phyloP scores from a whole-genome alignment of 2,113 vertebrate species.

The Chamaea fasciata region DNA sequence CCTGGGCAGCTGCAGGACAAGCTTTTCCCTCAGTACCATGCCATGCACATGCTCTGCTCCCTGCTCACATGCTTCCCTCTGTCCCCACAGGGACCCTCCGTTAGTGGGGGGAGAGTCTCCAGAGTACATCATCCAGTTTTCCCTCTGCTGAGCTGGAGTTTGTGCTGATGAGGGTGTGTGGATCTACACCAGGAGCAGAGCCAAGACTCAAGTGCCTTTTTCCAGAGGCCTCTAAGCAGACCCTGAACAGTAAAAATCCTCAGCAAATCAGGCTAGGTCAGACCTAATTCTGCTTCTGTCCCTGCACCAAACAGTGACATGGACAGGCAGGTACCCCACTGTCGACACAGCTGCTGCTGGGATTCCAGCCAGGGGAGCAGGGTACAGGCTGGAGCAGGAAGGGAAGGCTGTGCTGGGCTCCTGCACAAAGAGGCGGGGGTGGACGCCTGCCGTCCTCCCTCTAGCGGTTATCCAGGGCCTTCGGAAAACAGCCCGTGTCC shows the following conservation, averaged over 20 bases:
- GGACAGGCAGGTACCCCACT: neutral
- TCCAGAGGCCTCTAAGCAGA: neutral
- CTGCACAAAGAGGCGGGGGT: neutral
- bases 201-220: neutral
- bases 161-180: neutral
- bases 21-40: neutral
- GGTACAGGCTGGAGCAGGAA: fast-evolving
- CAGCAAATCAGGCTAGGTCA: neutral
- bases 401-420: neutral
- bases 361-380: neutral
- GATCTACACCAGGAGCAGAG: neutral
- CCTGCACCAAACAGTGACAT: neutral
- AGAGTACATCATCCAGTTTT: neutral
- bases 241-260: neutral
- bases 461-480: neutral
- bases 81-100: neutral
- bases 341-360: neutral
- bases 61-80: neutral
- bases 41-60: neutral
- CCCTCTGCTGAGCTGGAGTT: neutral
- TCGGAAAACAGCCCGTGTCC: neutral
- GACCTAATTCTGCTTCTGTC: neutral
- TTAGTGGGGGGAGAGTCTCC: neutral
- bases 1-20: slow-evolving; percentile 46
- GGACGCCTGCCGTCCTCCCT: neutral